Conservation (phyloP, 2,888 invertebrate genomes). For the Sphaerophoria taeniata region DNA sequence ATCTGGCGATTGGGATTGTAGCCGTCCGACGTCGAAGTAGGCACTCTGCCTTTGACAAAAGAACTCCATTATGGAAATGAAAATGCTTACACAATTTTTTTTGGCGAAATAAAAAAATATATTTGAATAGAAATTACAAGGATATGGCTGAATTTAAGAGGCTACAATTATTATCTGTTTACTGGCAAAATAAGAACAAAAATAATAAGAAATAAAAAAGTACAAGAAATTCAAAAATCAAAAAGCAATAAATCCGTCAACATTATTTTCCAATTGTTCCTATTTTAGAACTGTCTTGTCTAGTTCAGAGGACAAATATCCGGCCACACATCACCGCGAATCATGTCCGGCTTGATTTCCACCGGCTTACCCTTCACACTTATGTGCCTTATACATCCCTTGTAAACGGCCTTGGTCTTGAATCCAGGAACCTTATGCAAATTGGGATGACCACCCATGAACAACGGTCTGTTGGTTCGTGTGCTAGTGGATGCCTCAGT, state of each 20-base stretch:
- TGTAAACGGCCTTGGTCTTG: slow-evolving; percentile 88
- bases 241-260: slow-evolving; percentile 17
- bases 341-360: slow-evolving; percentile 84
- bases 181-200: slow-evolving; percentile 50
- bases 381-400: slow-evolving; percentile 91
- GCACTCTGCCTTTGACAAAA: no score
- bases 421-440: slow-evolving; percentile 86
- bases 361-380: slow-evolving; percentile 85
- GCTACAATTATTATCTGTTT: slow-evolving; percentile 17
- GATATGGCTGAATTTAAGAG: no score
- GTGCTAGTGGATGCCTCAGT: slow-evolving; percentile 86
- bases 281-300: slow-evolving; percentile 57
- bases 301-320: slow-evolving; percentile 92
- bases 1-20: no score
- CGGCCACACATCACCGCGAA: slow-evolving; percentile 89
- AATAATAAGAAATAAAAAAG: not conserved
- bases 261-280: not conserved
- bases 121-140: slow-evolving; percentile 33
- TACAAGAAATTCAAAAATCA: slow-evolving; percentile 2
- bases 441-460: slow-evolving; percentile 93
- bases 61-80: no score
- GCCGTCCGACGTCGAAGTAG: no score
- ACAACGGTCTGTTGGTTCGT: slow-evolving; percentile 93
- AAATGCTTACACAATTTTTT: no score
- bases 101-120: slow-evolving; percentile 17